Percentiles rank a stretch among this genome's conserved stretches.
Conservation (phyloP, 2,113 vertebrate genomes). For the Procavia capensis region DNA sequence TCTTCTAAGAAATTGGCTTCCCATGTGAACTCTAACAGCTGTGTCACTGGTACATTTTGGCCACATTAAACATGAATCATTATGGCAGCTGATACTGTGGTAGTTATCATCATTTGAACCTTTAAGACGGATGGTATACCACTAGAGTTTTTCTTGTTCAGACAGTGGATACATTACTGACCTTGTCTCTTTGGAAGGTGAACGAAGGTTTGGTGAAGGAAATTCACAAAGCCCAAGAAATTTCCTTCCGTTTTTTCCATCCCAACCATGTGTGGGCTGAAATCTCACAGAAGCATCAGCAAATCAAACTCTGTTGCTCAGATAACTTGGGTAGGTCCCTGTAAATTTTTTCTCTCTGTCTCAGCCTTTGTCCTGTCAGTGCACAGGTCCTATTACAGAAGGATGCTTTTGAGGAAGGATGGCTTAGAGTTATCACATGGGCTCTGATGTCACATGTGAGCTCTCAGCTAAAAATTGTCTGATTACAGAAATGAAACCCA, state of each 20-base stretch:
- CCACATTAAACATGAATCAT: background rate
- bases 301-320: background rate
- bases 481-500: background rate
- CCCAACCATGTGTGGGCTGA: rapidly evolving
- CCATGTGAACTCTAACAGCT: background rate
- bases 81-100: background rate
- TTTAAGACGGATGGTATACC: background rate
- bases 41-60: background rate
- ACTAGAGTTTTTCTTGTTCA: background rate
- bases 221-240: background rate
- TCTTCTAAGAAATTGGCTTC: too few species aligned
- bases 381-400: background rate
- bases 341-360: background rate
- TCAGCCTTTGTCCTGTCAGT: background rate
- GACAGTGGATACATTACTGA: background rate
- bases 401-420: background rate
- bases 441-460: background rate
- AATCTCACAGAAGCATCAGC: background rate
- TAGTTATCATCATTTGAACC: background rate
- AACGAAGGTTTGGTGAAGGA: background rate
- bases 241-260: background rate
- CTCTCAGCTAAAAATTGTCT: background rate
- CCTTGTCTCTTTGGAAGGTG: background rate
- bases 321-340: background rate
- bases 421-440: background rate